Conservation (phyloP, 2,797 vertebrate species). For the Syngnathus acus region DNA sequence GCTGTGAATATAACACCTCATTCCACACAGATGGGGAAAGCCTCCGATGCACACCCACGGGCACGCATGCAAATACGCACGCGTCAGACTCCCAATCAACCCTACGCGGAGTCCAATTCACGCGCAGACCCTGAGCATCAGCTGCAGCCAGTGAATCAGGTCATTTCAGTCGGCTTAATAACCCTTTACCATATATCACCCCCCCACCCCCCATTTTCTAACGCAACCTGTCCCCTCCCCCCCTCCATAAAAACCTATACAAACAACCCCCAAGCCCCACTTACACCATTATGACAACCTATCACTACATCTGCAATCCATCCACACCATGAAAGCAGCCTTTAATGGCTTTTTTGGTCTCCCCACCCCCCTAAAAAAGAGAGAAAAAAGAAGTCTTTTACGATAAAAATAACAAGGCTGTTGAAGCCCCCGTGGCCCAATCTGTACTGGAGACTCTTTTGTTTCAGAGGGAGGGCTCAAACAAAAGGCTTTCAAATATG, state of each 20-base stretch:
- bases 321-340: conserved; percentile 37
- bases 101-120: neutral
- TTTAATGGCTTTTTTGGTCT: conserved; percentile 30
- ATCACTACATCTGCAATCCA: conserved; percentile 50
- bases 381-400: conserved; percentile 25
- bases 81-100: conserved; percentile 1
- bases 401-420: conserved; percentile 40
- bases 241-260: conserved; percentile 34
- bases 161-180: conserved; percentile 68
- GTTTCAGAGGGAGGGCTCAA: conserved; percentile 42
- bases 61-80: conserved; percentile 1
- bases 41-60: conserved; percentile 33
- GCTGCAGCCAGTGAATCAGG: conserved; percentile 50
- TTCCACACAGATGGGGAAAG: conserved; percentile 57
- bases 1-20: conserved; percentile 54
- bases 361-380: conserved; percentile 20
- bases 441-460: conserved; percentile 20
- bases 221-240: conserved; percentile 48
- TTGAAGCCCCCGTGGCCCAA: conserved; percentile 29
- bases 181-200: conserved; percentile 56
- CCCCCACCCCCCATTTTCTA: conserved; percentile 22
- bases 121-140: conserved; percentile 42
- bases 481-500: conserved; percentile 32
- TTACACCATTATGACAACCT: conserved; percentile 39
- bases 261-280: conserved; percentile 28